phyloP scores from a whole-genome alignment of 2,888 invertebrate genomes.

The Coenonympha glycerion region DNA sequence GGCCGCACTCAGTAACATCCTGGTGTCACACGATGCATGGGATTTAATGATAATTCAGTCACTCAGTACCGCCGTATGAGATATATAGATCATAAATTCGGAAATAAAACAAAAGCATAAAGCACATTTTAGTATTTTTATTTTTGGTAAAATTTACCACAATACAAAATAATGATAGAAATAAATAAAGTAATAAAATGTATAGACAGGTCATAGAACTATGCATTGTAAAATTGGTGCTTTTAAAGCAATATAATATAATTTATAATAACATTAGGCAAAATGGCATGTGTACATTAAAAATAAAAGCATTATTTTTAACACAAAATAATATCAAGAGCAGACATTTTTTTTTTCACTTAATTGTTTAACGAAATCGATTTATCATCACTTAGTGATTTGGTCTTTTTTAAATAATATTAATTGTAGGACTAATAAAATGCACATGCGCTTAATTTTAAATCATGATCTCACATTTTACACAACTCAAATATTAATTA shows the following conservation, averaged over 20 bases:
- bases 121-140: conserved; percentile 77
- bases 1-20: no score
- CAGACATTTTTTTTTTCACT: conserved; percentile 45
- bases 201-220: conserved; percentile 75
- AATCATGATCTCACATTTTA: conserved; percentile 37
- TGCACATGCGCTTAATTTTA: conserved; percentile 56
- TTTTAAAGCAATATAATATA: conserved; percentile 76
- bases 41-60: no score
- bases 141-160: conserved; percentile 77
- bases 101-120: conserved; percentile 55
- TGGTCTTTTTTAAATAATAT: conserved; percentile 51
- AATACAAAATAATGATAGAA: conserved; percentile 75
- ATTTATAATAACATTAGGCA: conserved; percentile 77
- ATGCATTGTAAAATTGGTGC: conserved; percentile 76
- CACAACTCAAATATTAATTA: conserved; percentile 36
- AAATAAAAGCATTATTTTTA: conserved; percentile 73
- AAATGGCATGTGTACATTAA: conserved; percentile 76
- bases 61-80: no score
- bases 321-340: conserved; percentile 73
- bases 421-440: conserved; percentile 55
- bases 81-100: not conserved
- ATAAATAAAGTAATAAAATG: conserved; percentile 76
- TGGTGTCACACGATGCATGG: no score
- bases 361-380: conserved; percentile 47
- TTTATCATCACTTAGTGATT: conserved; percentile 72